Percentiles rank a stretch among this genome's conserved stretches.
phyloP scores from a whole-genome alignment of 2,113 vertebrate species.

The Riparia riparia region DNA sequence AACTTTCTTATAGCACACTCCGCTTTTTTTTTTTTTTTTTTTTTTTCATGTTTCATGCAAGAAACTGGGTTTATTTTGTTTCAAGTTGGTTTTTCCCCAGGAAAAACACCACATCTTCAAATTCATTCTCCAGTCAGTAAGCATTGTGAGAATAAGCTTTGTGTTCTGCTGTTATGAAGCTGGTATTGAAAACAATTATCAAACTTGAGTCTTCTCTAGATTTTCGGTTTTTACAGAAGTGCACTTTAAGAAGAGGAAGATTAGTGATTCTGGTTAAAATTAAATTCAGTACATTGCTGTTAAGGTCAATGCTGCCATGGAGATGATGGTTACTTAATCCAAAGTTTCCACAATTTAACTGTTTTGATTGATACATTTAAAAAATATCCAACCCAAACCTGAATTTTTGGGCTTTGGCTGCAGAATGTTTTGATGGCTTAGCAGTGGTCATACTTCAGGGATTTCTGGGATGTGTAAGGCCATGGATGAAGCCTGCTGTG shows the following conservation, averaged over 20 bases:
- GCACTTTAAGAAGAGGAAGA: constrained; percentile 61
- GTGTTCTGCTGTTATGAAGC: constrained; percentile 8
- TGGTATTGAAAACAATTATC: constrained; percentile 14
- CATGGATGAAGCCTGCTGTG: neutral
- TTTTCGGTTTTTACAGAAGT: constrained; percentile 59
- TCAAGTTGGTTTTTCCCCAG: neutral
- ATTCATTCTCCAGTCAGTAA: neutral
- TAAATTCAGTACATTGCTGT: neutral
- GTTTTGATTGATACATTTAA: neutral
- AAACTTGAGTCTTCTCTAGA: constrained; percentile 1
- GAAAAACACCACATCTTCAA: constrained; percentile 51
- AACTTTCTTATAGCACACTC: constrained; percentile 10
- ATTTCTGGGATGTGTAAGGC: neutral
- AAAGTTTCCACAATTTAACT: neutral
- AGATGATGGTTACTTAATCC: neutral
- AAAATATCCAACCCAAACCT: neutral
- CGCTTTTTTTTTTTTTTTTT: constrained; percentile 20
- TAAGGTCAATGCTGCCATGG: neutral
- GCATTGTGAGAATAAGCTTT: constrained; percentile 19
- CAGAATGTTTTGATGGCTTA: neutral
- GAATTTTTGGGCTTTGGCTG: neutral
- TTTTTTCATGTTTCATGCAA: constrained; percentile 34
- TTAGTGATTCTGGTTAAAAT: neutral
- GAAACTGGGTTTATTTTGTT: constrained; percentile 29
- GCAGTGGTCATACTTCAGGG: neutral